Evolutionary conservation across 2,888 invertebrate genomes (phyloP), one percentile per base, ranked within the genome.

Genomic region (Drosophila suboccidentalis): DNA sequence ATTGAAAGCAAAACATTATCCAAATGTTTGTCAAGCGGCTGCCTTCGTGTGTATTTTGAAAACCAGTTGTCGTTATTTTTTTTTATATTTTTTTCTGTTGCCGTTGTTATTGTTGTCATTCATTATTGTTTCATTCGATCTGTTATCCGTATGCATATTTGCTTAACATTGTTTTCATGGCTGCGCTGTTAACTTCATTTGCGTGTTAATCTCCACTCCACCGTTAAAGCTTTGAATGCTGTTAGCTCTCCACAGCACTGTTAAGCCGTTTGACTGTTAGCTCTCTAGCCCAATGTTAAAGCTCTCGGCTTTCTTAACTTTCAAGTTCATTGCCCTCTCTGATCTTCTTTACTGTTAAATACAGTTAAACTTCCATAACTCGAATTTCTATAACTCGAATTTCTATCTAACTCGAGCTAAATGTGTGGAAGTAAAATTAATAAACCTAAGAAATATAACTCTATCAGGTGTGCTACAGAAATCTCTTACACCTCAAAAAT

Each of bases 131-230:
- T 59, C 38, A 34, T 22, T 64, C 34, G 54, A n/a, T 47, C 57
- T 57, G 36, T 54, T 83, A 75, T 36, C 17, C 57, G 15, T 46
- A 46, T 4, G 32, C 19, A 22, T 57, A 57, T 87, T 84, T 84
- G 76, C 46, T 54, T 84, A 87, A 82, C 87, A 84, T 65, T 84
- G 80, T 72, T 84, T 87, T 76, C 84, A 84, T 74, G 84, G 84
- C 80, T 87, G 43, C 51, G 49, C 46, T 29, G 58, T 29, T 47
- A 29, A 34, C n/a, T 36, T 15, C 32, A n/a, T 22, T 36, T 11
- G 43, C 19, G 55, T n/a, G 29, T 15, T 34, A 44, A 15, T 38
- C 34, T 22, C 44, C 54, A 38, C 17, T 34, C 11, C 2, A 29
- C 29, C 8, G 26, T 26, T 26, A 26, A 22, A 1, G 36, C 13